phyloP scores from a whole-genome alignment of 1,140 invertebrate species.

The Drosophila suzukii region DNA sequence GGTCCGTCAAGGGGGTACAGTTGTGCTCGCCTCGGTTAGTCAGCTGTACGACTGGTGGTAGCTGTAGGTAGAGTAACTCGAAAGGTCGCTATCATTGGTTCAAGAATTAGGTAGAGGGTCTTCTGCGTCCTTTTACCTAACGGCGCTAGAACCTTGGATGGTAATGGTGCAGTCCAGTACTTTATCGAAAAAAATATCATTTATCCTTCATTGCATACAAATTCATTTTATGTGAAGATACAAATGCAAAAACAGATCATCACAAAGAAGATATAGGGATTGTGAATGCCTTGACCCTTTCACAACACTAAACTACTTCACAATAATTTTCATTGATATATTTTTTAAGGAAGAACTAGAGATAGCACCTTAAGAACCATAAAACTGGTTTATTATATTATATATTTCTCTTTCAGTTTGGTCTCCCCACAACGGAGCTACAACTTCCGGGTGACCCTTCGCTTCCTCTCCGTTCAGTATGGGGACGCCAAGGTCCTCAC shows the following conservation, averaged over 20 bases:
- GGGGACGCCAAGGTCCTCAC: conserved; percentile 71
- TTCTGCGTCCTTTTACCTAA: background rate
- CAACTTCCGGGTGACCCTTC: conserved; percentile 64
- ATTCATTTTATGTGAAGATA: background rate
- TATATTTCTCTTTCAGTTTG: conserved; percentile 22
- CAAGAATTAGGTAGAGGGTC: background rate
- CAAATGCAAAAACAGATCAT: too few relatives aligned
- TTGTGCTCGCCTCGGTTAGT: conserved; percentile 51
- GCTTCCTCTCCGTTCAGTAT: conserved; percentile 66
- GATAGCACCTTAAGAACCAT: too few relatives aligned
- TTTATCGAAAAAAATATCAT: too few relatives aligned
- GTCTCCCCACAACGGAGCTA: conserved; percentile 21
- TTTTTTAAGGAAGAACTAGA: too few relatives aligned
- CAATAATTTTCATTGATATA: too few relatives aligned
- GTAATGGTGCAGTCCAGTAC: too few relatives aligned
- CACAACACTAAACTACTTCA: too few relatives aligned
- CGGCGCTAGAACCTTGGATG: too few relatives aligned
- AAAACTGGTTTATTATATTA: too few relatives aligned
- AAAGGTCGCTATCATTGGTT: conserved; percentile 8
- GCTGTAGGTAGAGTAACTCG: conserved; percentile 14
- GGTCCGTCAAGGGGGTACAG: conserved; percentile 57
- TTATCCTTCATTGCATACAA: too few relatives aligned
- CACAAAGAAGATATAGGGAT: too few relatives aligned
- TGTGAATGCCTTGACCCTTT: too few relatives aligned
- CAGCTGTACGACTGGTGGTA: conserved; percentile 12